phyloP scores from a whole-genome alignment of 2,797 vertebrate species.

The Etheostoma perlongum region DNA sequence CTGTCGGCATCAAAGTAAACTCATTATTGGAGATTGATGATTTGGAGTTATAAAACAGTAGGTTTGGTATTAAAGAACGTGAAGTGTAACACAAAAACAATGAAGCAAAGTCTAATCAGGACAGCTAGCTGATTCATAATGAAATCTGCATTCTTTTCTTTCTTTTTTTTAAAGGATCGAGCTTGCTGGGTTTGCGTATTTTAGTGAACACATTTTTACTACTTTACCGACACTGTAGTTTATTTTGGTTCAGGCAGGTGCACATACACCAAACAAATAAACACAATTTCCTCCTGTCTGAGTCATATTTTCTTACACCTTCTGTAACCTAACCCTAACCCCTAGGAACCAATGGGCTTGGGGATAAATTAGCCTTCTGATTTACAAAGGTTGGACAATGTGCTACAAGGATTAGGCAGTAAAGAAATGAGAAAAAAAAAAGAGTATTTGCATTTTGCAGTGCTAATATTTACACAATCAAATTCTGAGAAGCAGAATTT shows the following conservation, averaged over 20 bases:
- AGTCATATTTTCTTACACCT: background rate
- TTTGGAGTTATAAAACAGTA: slow-evolving; percentile 23
- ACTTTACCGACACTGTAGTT: background rate
- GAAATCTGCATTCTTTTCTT: slow-evolving; percentile 2
- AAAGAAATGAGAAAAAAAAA: background rate
- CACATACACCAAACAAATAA: background rate
- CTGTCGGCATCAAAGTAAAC: slow-evolving; percentile 32
- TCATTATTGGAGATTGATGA: slow-evolving; percentile 54
- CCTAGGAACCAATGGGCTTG: background rate
- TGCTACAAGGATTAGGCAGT: background rate
- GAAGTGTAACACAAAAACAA: slow-evolving; percentile 12
- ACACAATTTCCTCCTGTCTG: background rate
- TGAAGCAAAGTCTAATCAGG: slow-evolving; percentile 17
- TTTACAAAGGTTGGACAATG: background rate
- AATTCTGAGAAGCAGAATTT: background rate
- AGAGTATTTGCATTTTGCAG: background rate
- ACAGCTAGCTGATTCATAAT: slow-evolving; percentile 10
- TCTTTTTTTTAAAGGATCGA: background rate
- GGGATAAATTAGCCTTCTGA: background rate
- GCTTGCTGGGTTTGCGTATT: slow-evolving; percentile 8
- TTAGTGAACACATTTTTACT: background rate
- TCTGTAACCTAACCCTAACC: no score
- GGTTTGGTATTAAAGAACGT: slow-evolving; percentile 11
- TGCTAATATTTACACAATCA: background rate
- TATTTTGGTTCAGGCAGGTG: no score